Base-by-base conservation (phyloP, 2,113 vertebrate genomes). In the Epinephelus cyanopodus region DNA sequence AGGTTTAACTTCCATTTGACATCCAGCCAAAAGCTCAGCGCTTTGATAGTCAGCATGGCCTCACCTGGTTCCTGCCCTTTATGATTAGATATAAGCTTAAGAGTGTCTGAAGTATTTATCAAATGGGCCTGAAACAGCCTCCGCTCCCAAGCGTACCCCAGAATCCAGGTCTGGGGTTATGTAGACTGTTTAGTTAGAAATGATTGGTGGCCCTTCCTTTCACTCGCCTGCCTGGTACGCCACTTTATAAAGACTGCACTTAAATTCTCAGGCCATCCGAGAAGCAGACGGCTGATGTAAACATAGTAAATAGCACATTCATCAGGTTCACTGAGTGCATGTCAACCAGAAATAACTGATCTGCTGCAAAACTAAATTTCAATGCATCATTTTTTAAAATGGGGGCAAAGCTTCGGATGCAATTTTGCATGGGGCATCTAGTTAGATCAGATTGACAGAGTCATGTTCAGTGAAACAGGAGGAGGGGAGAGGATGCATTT, bases 301-400 rank as follows among this genome's bases (percentile, higher is more conserved):
- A 95, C 95, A 95, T 82, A 90, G 94, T 94, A 94, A 95, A 94
- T 90, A 93, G 89, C 85, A 83, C 81, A 87, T 92, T 92, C 80
- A 84, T 87, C 87, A 85, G 84, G 92, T 92, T 89, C 87, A 89
- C 72, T 11, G 79, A 88, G 94, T 91, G 91, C 89, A 89, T 17
- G 78, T 80, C 76, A 50, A 68, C 76, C 62, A 82, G 53, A 91
- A 84, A 89, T 66, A 87, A 90, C 83, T 57, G 60, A 89, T 81
- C 65, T 64, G 74, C 42, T 27, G 79, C 79, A 77, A 87, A 86
- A 73, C 67, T 14, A 70, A 57, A 83, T 68, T 81, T 74, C 56
- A 76, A 8, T 21, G 33, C 42, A 76, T 79, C 39, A 68, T 71
- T 73, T 47, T 37, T 2, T 42, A 67, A 72, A n/a, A 50, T 50